A percentile compares a stretch with the other conserved stretches of the same genome.
Conservation (phyloP, 2,888 invertebrate species). For the Dryococelus australis region DNA sequence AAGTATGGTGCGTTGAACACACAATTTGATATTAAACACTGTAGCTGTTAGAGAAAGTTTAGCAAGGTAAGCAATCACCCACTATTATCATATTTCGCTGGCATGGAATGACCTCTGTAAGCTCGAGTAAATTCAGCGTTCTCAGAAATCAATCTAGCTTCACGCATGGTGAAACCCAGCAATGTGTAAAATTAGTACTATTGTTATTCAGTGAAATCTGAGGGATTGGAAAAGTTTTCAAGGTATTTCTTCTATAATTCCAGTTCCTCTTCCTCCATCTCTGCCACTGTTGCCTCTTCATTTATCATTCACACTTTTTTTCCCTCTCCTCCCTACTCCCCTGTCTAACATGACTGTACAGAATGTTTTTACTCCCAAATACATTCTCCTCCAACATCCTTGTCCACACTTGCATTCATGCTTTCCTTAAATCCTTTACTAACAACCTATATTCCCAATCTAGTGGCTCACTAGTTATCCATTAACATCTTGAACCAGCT, state of each 20-base stretch:
- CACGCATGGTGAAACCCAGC: no score
- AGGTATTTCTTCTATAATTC: background rate
- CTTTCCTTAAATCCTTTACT: background rate
- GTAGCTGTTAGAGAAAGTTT: no score
- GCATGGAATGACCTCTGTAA: no score
- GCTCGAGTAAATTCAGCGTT: no score
- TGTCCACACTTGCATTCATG: background rate
- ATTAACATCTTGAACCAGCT: background rate
- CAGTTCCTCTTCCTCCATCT: background rate
- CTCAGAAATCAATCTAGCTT: no score
- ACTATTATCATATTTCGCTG: no score
- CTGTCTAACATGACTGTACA: background rate
- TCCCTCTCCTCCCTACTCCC: no score
- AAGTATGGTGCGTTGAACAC: no score
- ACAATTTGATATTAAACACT: no score
- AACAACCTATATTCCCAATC: background rate
- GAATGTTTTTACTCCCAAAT: background rate
- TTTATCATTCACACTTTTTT: background rate
- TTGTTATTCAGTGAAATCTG: no score
- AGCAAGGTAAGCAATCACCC: no score
- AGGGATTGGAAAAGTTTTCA: background rate
- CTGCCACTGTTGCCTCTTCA: background rate
- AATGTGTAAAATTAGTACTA: no score
- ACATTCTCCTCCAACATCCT: background rate
- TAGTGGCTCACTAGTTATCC: background rate